Conservation (phyloP, 2,113 vertebrate species). For the Varanus komodoensis region DNA sequence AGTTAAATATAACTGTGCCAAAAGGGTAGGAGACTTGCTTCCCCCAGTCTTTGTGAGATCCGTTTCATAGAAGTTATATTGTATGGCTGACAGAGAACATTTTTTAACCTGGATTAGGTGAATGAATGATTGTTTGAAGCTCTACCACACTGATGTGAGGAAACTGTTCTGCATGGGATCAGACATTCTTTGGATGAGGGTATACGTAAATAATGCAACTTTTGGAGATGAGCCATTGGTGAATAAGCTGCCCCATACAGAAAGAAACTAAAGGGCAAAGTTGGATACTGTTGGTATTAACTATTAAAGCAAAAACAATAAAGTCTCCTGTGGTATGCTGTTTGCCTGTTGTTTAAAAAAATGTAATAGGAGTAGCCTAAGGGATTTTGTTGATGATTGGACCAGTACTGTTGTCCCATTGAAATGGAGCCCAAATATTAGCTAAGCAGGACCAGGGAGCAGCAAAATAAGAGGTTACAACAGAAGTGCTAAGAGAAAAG, state of each 20-base stretch:
- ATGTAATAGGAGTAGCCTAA: not conserved
- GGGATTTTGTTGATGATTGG: not conserved
- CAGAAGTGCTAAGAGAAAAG: not conserved
- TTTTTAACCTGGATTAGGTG: not conserved
- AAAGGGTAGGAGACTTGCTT: not conserved
- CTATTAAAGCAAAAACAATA: not conserved
- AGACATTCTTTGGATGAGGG: not conserved
- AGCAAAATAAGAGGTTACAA: not conserved
- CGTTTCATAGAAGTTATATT: not conserved
- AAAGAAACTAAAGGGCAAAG: not conserved
- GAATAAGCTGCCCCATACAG: too few relatives aligned
- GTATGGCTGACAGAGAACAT: not conserved
- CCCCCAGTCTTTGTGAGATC: not conserved
- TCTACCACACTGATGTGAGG: not conserved
- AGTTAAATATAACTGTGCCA: not conserved
- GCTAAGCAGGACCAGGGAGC: not conserved
- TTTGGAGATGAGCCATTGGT: not conserved
- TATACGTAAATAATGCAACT: not conserved
- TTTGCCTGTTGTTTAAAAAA: not conserved
- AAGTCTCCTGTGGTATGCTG: not conserved
- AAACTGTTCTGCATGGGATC: not conserved
- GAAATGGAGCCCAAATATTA: not conserved
- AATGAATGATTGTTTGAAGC: not conserved
- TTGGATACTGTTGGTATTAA: not conserved
- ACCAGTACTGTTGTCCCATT: not conserved